Percentiles rank a stretch among this genome's conserved stretches.
These are phyloP conservation scores for Trachemys scripta DNA, from an alignment of 2,113 vertebrate species.

Conservation along the genomic window DNA sequence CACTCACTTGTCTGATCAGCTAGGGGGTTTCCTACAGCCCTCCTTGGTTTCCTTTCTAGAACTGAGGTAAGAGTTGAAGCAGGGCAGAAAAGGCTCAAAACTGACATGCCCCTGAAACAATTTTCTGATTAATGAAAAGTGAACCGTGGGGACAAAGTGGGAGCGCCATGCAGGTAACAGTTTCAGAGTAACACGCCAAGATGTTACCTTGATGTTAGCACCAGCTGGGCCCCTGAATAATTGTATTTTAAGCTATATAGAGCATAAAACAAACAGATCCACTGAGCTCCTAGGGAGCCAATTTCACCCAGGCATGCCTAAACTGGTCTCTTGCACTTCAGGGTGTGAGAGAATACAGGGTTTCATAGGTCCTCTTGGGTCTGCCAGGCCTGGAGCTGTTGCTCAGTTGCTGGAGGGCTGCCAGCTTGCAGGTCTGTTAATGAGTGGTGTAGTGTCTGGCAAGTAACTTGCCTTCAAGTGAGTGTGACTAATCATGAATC, in stretches of 20 bases:
- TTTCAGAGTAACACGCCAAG: background rate
- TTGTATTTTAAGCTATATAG: slow-evolving; percentile 18
- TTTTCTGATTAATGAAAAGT: background rate
- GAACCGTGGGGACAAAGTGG: background rate
- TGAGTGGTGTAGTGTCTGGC: slow-evolving; percentile 75
- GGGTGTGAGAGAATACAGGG: slow-evolving; percentile 31
- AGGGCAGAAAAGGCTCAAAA: background rate
- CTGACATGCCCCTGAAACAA: background rate
- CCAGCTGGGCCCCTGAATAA: slow-evolving; percentile 41
- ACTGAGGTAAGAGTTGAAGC: background rate
- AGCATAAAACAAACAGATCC: slow-evolving; percentile 37
- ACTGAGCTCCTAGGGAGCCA: slow-evolving; percentile 50
- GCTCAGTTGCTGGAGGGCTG: slow-evolving; percentile 57
- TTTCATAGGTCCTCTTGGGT: slow-evolving; percentile 38
- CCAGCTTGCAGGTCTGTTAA: slow-evolving; percentile 78
- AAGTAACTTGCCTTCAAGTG: slow-evolving; percentile 70
- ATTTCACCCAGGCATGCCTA: slow-evolving; percentile 57
- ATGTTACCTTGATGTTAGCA: background rate
- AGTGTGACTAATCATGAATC: slow-evolving; percentile 82
- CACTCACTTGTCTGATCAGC: background rate
- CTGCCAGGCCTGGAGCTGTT: slow-evolving; percentile 61
- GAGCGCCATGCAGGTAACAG: background rate
- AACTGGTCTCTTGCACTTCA: slow-evolving; percentile 50
- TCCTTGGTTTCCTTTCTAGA: rapidly evolving
- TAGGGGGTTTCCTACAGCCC: background rate